These are phyloP conservation scores for Picus viridis DNA, from an alignment of 2,797 vertebrate genomes.

Conservation along the genomic window DNA sequence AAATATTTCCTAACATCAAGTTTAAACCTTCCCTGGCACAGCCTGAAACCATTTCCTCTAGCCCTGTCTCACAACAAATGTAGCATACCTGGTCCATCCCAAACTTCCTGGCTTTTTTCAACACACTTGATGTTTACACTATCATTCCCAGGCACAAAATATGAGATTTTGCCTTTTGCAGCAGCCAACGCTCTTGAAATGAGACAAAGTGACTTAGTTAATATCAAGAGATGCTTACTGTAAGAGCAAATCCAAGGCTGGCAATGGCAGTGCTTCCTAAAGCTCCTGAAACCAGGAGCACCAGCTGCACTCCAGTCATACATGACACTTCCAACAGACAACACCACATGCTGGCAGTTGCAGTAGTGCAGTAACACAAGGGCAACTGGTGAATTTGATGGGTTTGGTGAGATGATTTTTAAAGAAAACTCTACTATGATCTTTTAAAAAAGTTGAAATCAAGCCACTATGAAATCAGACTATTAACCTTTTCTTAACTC, in stretches of 20 bases:
- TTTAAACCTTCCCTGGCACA: too few species aligned
- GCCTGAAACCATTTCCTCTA: too few species aligned
- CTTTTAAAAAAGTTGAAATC: not conserved
- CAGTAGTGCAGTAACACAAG: too few species aligned
- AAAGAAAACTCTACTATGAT: not conserved
- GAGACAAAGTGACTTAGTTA: not conserved
- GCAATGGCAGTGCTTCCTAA: not conserved
- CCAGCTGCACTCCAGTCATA: not conserved
- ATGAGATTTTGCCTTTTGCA: not conserved
- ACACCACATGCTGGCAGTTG: fast-evolving
- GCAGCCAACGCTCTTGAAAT: not conserved
- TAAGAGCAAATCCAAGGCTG: not conserved
- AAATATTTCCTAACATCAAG: too few species aligned
- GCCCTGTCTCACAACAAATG: not conserved
- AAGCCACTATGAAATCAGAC: not conserved
- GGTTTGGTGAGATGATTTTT: not conserved
- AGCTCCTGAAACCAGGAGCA: not conserved
- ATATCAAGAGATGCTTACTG: not conserved
- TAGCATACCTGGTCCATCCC: fast-evolving
- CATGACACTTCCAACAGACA: not conserved
- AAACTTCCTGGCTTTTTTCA: not conserved
- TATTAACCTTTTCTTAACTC: not conserved
- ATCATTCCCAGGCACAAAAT: not conserved
- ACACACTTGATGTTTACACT: not conserved
- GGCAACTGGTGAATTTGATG: too few species aligned